These are phyloP conservation scores for Vidua chalybeata DNA, from an alignment of 2,113 vertebrate genomes.

Conservation along the genomic window DNA sequence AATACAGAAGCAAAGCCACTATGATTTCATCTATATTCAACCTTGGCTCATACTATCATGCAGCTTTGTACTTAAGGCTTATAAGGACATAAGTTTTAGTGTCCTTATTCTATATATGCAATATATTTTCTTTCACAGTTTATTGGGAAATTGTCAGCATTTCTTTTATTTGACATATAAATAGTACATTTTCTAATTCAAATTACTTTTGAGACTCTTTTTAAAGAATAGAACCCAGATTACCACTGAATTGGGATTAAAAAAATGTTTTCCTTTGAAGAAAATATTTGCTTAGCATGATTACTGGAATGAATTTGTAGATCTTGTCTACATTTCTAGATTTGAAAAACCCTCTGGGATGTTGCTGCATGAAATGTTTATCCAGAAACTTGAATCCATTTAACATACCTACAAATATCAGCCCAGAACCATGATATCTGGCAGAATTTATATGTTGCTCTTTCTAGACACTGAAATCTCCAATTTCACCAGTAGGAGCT, in stretches of 20 bases:
- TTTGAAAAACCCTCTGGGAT: neutral
- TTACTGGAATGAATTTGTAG: neutral
- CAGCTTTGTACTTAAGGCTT: neutral
- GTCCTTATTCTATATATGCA: neutral
- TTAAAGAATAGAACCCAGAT: neutral
- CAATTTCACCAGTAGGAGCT: neutral
- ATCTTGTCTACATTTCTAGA: neutral
- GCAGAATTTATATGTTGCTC: neutral
- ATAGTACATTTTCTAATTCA: neutral
- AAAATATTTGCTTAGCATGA: neutral
- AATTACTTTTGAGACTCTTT: neutral
- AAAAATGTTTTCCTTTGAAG: neutral
- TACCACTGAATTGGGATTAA: neutral
- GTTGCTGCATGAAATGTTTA: neutral
- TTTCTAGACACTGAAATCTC: neutral
- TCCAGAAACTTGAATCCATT: neutral
- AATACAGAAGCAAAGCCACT: neutral
- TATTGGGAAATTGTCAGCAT: neutral
- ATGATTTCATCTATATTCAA: neutral
- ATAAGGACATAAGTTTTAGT: neutral
- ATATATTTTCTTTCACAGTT: neutral
- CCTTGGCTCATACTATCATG: neutral
- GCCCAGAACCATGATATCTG: neutral
- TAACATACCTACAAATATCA: neutral
- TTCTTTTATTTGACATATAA: neutral